Evolutionary conservation across 2,888 invertebrate genomes (phyloP).

Genomic region (Chalcosyrphus nemorum): DNA sequence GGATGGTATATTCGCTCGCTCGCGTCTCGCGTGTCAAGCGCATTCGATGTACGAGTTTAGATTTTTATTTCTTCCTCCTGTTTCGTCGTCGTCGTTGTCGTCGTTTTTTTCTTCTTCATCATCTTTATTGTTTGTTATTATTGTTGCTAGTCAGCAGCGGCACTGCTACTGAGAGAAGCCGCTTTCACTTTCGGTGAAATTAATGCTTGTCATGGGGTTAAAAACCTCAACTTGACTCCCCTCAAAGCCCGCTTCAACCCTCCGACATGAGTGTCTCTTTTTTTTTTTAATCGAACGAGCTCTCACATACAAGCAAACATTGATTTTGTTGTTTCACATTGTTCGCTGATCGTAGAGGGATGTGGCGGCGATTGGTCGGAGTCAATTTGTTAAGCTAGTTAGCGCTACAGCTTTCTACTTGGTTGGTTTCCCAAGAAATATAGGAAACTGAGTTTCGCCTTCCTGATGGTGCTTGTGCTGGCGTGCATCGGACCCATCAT

Average conservation of each 20-base stretch:
- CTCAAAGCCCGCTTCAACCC: not conserved
- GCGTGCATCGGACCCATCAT: conserved; percentile 61
- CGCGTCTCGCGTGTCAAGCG: conserved; percentile 68
- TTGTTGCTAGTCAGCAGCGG: conserved; percentile 49
- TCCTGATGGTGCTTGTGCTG: conserved; percentile 62
- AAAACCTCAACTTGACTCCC: conserved; percentile 57
- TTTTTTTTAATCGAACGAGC: conserved; percentile 35
- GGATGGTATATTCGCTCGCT: conserved; percentile 62
- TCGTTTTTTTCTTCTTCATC: not conserved
- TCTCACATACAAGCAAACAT: not conserved
- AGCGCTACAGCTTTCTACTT: conserved; percentile 68
- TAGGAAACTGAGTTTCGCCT: conserved; percentile 65
- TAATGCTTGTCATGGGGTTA: conserved; percentile 62
- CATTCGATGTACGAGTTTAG: conserved; percentile 50
- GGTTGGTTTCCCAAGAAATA: conserved; percentile 56
- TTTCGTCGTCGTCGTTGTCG: not conserved
- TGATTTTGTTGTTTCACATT: conserved; percentile 18
- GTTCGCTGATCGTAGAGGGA: not conserved
- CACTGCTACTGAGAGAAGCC: conserved; percentile 25
- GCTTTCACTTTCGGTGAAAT: conserved; percentile 72
- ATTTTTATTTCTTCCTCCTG: not conserved
- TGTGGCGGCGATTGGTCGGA: not conserved
- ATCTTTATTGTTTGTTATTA: conserved; percentile 69
- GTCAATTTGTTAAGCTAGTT: conserved; percentile 56
- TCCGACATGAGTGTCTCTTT: conserved; percentile 35